Evolutionary conservation across 2,888 invertebrate genomes (phyloP).

Genomic region (Malthinus flaveolus): DNA sequence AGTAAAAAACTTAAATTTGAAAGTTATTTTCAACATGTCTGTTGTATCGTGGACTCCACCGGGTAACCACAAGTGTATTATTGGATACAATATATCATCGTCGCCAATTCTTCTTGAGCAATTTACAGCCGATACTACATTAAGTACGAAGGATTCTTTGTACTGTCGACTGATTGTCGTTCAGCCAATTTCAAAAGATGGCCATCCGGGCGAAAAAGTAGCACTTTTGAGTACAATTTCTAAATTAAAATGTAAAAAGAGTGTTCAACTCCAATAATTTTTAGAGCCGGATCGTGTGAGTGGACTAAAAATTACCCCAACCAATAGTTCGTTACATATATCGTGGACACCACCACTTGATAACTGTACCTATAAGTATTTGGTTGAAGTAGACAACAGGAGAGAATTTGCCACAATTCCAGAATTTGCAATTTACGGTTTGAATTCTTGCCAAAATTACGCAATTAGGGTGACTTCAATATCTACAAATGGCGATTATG

Average conservation of each 20-base stretch:
- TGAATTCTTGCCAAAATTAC: conserved; percentile 26
- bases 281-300: conserved; percentile 3
- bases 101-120: neutral
- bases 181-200: neutral
- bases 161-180: neutral
- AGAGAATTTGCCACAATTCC: neutral
- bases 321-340: neutral
- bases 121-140: neutral
- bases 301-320: too few species aligned
- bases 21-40: too few species aligned
- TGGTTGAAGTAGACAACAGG: neutral
- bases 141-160: neutral
- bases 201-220: neutral
- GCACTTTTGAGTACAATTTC: neutral
- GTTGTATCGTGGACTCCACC: neutral
- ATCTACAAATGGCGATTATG: neutral
- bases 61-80: neutral
- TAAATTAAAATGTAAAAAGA: too few species aligned
- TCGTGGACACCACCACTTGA: neutral
- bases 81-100: neutral
- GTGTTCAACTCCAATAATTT: neutral
- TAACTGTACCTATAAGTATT: neutral
- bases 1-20: neutral
- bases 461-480: conserved; percentile 14
- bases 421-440: too few species aligned